A percentile compares a stretch with the other conserved stretches of the same genome.
These are phyloP conservation scores for Palaemon carinicauda DNA, from an alignment of 1,140 invertebrate species.

Conservation along the genomic window DNA sequence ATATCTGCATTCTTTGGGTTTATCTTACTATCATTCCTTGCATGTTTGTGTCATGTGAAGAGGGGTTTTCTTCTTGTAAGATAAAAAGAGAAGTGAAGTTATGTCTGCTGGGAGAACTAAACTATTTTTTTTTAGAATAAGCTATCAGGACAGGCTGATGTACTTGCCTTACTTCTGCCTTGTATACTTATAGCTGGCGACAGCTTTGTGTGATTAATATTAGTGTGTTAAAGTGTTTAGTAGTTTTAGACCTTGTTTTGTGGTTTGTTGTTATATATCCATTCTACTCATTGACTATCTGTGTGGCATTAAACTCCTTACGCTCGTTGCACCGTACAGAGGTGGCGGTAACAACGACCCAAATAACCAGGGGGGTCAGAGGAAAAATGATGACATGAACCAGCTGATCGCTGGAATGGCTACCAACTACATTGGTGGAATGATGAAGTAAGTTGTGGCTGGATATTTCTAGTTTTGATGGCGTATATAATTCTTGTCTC, in stretches of 20 bases:
- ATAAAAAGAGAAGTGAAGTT: too few relatives aligned
- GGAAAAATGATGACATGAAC: conserved; percentile 26
- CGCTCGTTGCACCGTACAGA: neutral
- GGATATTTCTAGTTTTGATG: neutral
- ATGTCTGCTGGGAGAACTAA: too few relatives aligned
- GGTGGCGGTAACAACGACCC: neutral
- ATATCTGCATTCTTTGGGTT: too few relatives aligned
- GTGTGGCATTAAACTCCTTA: neutral
- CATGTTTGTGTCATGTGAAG: too few relatives aligned
- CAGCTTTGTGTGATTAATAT: too few relatives aligned
- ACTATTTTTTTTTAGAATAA: too few relatives aligned
- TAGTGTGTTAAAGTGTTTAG: too few relatives aligned
- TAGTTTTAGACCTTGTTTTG: neutral
- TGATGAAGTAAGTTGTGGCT: conserved; percentile 22
- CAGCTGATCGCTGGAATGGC: conserved; percentile 40
- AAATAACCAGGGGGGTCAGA: conserved; percentile 29
- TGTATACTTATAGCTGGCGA: too few relatives aligned
- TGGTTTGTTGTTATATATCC: neutral
- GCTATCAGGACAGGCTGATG: too few relatives aligned
- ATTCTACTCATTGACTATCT: neutral
- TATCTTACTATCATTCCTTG: too few relatives aligned
- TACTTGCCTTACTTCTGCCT: too few relatives aligned
- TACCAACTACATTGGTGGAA: conserved; percentile 39
- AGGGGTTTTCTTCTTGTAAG: too few relatives aligned
- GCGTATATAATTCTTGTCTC: neutral